phyloP scores from a whole-genome alignment of 2,113 vertebrate genomes.

The Beaufortia kweichowensis region DNA sequence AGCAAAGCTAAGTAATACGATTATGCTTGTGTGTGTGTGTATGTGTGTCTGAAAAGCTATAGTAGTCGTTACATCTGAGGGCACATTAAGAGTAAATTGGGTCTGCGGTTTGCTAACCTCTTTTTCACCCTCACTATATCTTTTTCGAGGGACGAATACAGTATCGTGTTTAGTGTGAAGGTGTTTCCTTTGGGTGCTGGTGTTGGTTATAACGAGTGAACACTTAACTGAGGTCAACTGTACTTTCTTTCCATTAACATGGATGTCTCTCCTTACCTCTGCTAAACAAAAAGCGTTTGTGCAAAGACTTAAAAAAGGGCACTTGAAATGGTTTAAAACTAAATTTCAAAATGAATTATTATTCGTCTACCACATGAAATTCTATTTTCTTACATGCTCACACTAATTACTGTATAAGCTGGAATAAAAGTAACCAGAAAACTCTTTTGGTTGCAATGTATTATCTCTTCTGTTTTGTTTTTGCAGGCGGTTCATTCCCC shows the following conservation, averaged over 20 bases:
- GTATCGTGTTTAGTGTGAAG: neutral
- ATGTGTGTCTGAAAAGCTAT: slow-evolving; percentile 26
- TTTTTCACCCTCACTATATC: neutral
- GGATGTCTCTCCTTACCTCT: neutral
- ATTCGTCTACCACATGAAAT: too few species aligned
- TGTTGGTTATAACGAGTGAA: neutral
- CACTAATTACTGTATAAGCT: neutral
- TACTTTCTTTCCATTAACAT: slow-evolving; percentile 1
- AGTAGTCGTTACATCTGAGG: slow-evolving; percentile 42
- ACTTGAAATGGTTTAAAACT: neutral
- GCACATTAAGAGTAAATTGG: slow-evolving; percentile 20
- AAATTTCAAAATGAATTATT: neutral
- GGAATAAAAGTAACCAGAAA: neutral
- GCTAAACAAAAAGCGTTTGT: neutral
- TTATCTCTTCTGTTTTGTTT: neutral
- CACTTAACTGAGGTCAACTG: slow-evolving; percentile 9
- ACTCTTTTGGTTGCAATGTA: neutral
- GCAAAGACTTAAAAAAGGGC: neutral
- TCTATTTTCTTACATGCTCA: too few species aligned
- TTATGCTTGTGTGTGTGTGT: slow-evolving; percentile 26
- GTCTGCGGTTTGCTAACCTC: slow-evolving; percentile 32
- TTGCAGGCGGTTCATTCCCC: slow-evolving; percentile 83
- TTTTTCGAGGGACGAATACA: slow-evolving; percentile 2
- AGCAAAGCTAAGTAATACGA: slow-evolving; percentile 21
- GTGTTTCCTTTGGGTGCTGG: neutral